phyloP scores from a whole-genome alignment of 2,113 vertebrate species.

The Muscicapa adusta region DNA sequence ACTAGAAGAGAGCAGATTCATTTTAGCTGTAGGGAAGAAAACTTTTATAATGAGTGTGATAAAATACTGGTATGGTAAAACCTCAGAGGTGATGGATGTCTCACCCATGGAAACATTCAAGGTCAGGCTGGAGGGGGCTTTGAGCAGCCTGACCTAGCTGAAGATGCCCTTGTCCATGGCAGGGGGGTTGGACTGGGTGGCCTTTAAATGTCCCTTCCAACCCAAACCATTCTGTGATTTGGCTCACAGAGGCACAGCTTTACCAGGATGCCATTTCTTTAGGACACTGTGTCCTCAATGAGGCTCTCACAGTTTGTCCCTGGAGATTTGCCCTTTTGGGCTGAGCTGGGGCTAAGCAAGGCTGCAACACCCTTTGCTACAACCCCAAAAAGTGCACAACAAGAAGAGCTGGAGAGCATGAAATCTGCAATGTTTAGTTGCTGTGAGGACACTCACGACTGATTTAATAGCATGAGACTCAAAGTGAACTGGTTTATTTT shows the following conservation, averaged over 20 bases:
- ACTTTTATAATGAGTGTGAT: not conserved
- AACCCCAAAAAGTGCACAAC: not conserved
- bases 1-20: not conserved
- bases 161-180: not conserved
- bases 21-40: not conserved
- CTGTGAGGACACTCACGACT: constrained; percentile 26
- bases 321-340: not conserved
- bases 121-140: not conserved
- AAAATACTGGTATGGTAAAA: not conserved
- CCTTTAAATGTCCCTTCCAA: not conserved
- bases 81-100: not conserved
- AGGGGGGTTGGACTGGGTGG: not conserved
- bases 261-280: not conserved
- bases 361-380: not conserved
- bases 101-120: not conserved
- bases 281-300: accelerated
- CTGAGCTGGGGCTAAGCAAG: not conserved
- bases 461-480: constrained; percentile 46
- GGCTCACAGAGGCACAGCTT: not conserved
- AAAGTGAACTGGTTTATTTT: constrained; percentile 57
- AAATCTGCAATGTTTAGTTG: not conserved
- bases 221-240: not conserved
- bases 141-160: not conserved
- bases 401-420: not conserved
- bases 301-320: not conserved